Evolutionary conservation across 2,797 vertebrate species (phyloP), one percentile per base, ranked within the genome.

Genomic region (Pangasius djambal): DNA sequence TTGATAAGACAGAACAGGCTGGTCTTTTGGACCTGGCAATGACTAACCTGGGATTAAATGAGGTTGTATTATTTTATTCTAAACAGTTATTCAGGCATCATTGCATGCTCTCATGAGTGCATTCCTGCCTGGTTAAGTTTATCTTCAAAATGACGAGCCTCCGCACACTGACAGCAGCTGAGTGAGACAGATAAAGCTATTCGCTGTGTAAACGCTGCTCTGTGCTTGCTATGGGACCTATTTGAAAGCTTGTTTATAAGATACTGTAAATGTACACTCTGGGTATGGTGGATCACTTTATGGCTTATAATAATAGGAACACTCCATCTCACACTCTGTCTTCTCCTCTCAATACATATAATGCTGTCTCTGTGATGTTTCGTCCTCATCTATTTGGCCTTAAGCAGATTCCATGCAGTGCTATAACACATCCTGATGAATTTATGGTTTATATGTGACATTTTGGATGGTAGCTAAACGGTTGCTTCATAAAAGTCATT

Each of bases 151-250:
- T 8, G 57, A 13, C 37, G 1, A 48, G 28, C 59, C 81, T 15
- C 15, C 3, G 37, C 59, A 0, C 44, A 31, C 61, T 69, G 44
- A 69, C 44, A n/a, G 83, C 44, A 50, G 83, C 63, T 84, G 15
- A 84, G 44, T 69, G 83, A 69, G 83, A 84, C 83, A 50, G 61
- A 84, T 84, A 84, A 52, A 69, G 83, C 18, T 18, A 50, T 69
- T 69, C 20, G 0, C 61, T 31, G 40, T 52, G 28, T 69, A 50
- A 65, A 50, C 83, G 6, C 61, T 5, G 4, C 44, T 22, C 40
- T 48, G 5, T 22, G 44, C 40, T 50, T 50, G 63, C 83, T 69
- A 50, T 31, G 83, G 83, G 83, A 84, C 63, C 63, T 84, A 44
- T 84, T 84, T 67, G 40, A 69, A 84, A 50, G 40, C 40, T 65